Base-by-base conservation (phyloP, 1,140 invertebrate species). In the Trichonephila clavata region DNA sequence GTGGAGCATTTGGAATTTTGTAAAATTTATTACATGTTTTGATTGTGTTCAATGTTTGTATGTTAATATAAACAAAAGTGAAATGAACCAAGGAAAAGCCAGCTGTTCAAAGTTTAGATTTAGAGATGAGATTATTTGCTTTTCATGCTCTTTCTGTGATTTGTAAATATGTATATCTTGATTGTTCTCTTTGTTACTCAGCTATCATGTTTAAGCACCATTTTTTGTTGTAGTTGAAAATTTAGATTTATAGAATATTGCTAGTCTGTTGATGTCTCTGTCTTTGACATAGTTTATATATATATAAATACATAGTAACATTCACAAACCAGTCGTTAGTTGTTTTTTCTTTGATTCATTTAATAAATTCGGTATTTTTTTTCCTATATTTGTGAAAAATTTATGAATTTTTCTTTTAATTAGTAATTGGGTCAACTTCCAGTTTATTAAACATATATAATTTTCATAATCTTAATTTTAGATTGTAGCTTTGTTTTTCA, bases 141-240 rank as follows among this genome's bases (percentile, higher is more conserved):
- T 60, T 71, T 90, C 71, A 60, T 80, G 71, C 50, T 90, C 57
- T 81, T 90, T 90, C 89, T 90, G 89, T 90, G 89, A 90, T 90
- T 80, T 90, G 71, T 90, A 90, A 90, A 90, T 90, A 90, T 90
- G 77, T 90, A 81, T 81, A 90, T 90, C 32, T 71, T 50, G 24
- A 63, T 90, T 68, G 63, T 57, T 89, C 57, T 24, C 8, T 89
- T 71, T 89, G 87, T 89, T 89, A 61, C 65, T 57, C 57, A 50
- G 60, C 86, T 87, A n/a, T 83, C 61, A 87, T 65, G 32, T 87
- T 87, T 32, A 21, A 87, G n/a, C 16, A 86, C 16, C 20, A 63
- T 39, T 27, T 87, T 87, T 87, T 87, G 59, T 87, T 87, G 86
- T 63, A 61, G 60, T 21, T 87, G 27, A 61, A 61, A 32, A 63